Base-by-base conservation (phyloP, 2,888 invertebrate genomes). In the Eumerus sabulonum region DNA sequence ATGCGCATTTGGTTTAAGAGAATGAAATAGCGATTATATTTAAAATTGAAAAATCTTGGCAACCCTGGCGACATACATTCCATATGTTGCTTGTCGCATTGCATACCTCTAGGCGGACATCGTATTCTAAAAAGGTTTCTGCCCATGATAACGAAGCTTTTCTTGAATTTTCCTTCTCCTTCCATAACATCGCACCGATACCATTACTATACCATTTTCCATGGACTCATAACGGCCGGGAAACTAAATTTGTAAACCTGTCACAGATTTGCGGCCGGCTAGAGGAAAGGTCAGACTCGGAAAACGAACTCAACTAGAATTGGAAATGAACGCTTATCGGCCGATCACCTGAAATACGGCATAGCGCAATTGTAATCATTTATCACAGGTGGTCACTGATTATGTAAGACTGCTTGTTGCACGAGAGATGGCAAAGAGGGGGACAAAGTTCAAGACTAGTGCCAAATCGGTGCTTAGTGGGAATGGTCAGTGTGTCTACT, bases 301-400 rank as follows among this genome's bases (percentile, higher is more conserved):
- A 11, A 40, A 50, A 9, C 44, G 16, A 47, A 50, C 62, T 45
- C 50, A 50, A 44, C 2, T 12, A 17, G 54, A 70, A 62, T 62
- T 35, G 1, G 36, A 42, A 62, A 71, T 56, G 13, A 14, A 36
- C 47, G 48, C 12, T 40, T 27, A 35, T 27, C 51, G 45, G 27
- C 53, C 18, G 40, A 60, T 53, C 53, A 11, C 36, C 45, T 42
- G 35, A 42, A 44, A 19, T 14, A 14, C 27, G 27, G 40, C 42
- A 27, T 27, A 27, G 7, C 27, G 27, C 7, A 62, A 70, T 70
- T 54, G 54, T 48, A 54, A 42, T 35, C 42, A 14, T 19, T 44
- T 40, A 71, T 42, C 54, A 3, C 27, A 27, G 27, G 3, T 27
- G 27, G 27, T 27, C 27, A 27, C 7, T 16, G 40, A 48, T 35